These are phyloP conservation scores for Hafferia zeledoni DNA, from an alignment of 2,797 vertebrate genomes.

Conservation along the genomic window DNA sequence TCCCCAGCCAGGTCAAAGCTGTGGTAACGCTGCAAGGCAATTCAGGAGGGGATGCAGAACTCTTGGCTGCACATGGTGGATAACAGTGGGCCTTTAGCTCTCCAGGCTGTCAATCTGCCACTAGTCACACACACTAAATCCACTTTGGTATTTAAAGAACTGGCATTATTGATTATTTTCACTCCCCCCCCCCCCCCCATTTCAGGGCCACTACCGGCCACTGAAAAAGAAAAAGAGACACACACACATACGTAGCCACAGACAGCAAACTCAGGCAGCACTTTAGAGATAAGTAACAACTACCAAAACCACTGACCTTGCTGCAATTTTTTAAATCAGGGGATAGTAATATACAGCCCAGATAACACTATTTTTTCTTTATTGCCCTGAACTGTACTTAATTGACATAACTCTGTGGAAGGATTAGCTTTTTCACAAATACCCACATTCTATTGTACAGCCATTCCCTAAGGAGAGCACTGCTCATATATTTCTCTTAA, in stretches of 20 bases:
- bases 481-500: conserved; percentile 46
- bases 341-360: background rate
- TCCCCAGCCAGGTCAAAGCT: background rate
- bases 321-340: background rate
- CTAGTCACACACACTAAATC: conserved; percentile 61
- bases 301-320: background rate
- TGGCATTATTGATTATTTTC: conserved; percentile 43
- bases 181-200: background rate
- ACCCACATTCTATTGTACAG: background rate
- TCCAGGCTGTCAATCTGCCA: conserved; percentile 38
- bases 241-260: background rate
- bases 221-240: conserved; percentile 26
- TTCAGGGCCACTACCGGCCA: conserved; percentile 53
- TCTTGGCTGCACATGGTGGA: background rate
- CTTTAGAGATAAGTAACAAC: background rate
- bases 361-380: conserved; percentile 43
- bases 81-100: background rate
- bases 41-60: background rate
- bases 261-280: background rate
- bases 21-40: background rate
- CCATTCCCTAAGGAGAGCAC: background rate
- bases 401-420: background rate
- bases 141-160: conserved; percentile 41
- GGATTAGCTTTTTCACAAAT: conserved; percentile 47
- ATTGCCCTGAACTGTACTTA: conserved; percentile 34